Conservation (phyloP, 2,797 vertebrate species). For the Coregonus suidteri region DNA sequence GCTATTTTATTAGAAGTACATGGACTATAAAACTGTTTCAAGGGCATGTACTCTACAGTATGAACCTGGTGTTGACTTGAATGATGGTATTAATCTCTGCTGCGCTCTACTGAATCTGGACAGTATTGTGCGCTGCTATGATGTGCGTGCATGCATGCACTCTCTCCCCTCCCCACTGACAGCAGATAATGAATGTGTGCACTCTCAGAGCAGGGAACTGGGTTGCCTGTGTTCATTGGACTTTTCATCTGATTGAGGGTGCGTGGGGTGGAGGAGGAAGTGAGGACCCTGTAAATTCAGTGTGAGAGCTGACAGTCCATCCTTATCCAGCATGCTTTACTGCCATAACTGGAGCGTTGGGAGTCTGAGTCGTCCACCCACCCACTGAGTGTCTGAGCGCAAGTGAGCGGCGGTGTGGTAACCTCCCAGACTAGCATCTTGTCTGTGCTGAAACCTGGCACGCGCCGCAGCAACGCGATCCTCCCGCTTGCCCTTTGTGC, state of each 20-base stretch:
- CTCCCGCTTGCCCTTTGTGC: not conserved
- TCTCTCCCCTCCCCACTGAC: not conserved
- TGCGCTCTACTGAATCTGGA: not conserved
- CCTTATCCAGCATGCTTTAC: not conserved
- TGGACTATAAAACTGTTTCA: not conserved
- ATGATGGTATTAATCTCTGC: not conserved
- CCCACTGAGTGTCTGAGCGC: not conserved
- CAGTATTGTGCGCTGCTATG: not conserved
- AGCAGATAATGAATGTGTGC: not conserved
- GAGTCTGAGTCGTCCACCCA: not conserved
- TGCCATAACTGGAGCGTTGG: not conserved
- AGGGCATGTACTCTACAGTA: not conserved
- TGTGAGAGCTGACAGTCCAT: not conserved
- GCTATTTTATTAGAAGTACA: not conserved
- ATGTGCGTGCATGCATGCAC: not conserved
- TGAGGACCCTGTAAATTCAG: not conserved
- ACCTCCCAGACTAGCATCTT: not conserved
- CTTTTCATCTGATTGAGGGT: constrained; percentile 2
- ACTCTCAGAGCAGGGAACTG: not conserved
- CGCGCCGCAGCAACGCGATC: not conserved
- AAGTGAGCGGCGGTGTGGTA: not conserved
- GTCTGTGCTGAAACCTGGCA: not conserved
- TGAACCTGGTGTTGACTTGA: not conserved
- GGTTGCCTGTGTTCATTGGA: not conserved
- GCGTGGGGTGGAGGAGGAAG: constrained; percentile 2